A percentile compares a stretch with the other conserved stretches of the same genome.
These are phyloP conservation scores for Odontophorus gujanensis DNA, from an alignment of 2,113 vertebrate genomes.

Conservation along the genomic window DNA sequence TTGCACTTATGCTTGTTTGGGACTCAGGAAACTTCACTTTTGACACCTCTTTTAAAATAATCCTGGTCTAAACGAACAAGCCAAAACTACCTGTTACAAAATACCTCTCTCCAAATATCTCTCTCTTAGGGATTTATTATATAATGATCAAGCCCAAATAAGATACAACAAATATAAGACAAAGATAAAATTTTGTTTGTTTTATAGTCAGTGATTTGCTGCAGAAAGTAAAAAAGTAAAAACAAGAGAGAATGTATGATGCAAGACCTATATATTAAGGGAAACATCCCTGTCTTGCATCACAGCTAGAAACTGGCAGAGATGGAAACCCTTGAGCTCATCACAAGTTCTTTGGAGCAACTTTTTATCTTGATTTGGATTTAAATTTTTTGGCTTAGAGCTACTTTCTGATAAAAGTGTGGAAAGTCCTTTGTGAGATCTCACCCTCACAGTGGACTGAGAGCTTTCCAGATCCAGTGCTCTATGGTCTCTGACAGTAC, in stretches of 20 bases:
- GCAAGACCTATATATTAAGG: neutral
- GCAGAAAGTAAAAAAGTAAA: slow-evolving; percentile 23
- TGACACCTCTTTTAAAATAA: neutral
- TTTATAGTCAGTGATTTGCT: slow-evolving; percentile 25
- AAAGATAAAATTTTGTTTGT: neutral
- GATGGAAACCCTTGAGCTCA: neutral
- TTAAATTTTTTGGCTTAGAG: neutral
- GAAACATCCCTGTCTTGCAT: slow-evolving; percentile 19
- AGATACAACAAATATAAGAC: neutral
- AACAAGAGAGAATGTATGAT: neutral
- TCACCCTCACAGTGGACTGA: neutral
- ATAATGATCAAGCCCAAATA: neutral
- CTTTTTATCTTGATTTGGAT: slow-evolving; percentile 20
- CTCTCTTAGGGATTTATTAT: neutral
- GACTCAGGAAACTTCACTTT: neutral
- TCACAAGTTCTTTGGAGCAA: neutral
- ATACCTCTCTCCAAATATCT: neutral
- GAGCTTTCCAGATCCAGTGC: neutral
- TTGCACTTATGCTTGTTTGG: neutral
- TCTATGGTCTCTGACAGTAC: neutral
- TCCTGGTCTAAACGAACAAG: neutral
- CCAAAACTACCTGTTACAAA: neutral
- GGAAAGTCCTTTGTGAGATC: neutral
- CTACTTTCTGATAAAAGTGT: neutral
- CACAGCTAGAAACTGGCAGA: neutral